Conservation (phyloP, 2,888 invertebrate species). For the Orthosia gothica region DNA sequence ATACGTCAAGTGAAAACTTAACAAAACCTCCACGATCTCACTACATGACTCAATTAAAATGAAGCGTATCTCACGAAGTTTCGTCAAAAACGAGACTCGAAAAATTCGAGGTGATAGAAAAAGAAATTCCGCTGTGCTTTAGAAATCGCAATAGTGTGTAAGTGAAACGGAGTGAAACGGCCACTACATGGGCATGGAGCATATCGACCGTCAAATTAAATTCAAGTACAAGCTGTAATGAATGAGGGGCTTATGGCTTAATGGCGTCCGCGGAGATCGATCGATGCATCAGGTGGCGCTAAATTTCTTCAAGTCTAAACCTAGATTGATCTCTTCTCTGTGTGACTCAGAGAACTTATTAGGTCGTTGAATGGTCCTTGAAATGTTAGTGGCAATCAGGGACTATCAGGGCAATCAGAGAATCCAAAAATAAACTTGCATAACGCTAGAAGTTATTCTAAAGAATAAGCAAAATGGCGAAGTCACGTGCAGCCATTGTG, state of each 20-base stretch:
- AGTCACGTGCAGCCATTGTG: constrained; percentile 63
- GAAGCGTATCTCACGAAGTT: constrained; percentile 43
- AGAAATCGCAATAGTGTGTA: constrained; percentile 82
- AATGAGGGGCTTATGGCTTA: constrained; percentile 63
- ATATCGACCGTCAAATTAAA: constrained; percentile 89
- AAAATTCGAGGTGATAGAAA: constrained; percentile 74
- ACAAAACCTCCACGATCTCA: constrained; percentile 22
- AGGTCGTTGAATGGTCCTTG: background rate
- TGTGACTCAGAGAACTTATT: background rate
- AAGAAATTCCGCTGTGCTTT: constrained; percentile 80
- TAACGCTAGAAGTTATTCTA: background rate
- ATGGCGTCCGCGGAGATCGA: constrained; percentile 34
- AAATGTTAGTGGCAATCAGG: background rate
- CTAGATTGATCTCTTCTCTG: background rate
- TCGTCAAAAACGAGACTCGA: constrained; percentile 52
- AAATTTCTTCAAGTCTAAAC: background rate
- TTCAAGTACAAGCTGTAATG: constrained; percentile 81
- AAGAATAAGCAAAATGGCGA: constrained; percentile 41
- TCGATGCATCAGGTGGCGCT: constrained; percentile 12
- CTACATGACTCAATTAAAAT: constrained; percentile 53
- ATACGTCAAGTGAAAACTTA: constrained; percentile 32
- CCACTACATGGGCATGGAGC: constrained; percentile 84
- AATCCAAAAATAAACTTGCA: constrained; percentile 20
- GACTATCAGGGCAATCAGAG: background rate
- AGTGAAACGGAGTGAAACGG: constrained; percentile 88